Conservation (phyloP, 2,888 invertebrate genomes). For the Eulithis testata region DNA sequence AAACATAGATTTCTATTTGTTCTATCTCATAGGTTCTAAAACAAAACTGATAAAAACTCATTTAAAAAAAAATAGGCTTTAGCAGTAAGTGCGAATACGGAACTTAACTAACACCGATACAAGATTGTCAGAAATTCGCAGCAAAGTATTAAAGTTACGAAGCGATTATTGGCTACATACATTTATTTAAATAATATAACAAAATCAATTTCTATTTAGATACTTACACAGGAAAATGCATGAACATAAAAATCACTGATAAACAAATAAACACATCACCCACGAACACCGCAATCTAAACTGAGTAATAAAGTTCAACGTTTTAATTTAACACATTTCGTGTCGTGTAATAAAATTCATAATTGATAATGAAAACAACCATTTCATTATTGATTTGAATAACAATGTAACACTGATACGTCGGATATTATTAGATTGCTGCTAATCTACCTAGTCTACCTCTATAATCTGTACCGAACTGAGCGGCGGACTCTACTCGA, state of each 20-base stretch:
- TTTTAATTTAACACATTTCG: neutral
- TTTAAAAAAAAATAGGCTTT: too few species aligned
- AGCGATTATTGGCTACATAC: too few species aligned
- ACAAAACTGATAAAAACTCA: too few species aligned
- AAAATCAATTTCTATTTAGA: neutral
- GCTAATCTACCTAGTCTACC: neutral
- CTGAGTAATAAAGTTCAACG: neutral
- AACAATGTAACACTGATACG: neutral
- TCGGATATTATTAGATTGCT: neutral
- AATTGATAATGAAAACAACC: constrained; percentile 1
- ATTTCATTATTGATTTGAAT: neutral
- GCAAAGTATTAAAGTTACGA: too few species aligned
- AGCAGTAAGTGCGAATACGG: too few species aligned
- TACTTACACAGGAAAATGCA: neutral
- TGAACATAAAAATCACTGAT: neutral
- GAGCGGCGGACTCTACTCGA: neutral
- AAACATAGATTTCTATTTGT: too few species aligned
- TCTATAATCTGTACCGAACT: neutral
- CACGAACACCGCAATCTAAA: constrained; percentile 1
- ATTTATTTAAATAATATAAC: too few species aligned
- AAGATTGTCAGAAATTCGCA: too few species aligned
- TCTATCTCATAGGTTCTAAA: too few species aligned
- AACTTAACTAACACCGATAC: too few species aligned
- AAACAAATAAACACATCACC: neutral
- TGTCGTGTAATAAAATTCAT: neutral